Evolutionary conservation across 2,888 invertebrate species (phyloP).

Genomic region (Melinaea menophilus): DNA sequence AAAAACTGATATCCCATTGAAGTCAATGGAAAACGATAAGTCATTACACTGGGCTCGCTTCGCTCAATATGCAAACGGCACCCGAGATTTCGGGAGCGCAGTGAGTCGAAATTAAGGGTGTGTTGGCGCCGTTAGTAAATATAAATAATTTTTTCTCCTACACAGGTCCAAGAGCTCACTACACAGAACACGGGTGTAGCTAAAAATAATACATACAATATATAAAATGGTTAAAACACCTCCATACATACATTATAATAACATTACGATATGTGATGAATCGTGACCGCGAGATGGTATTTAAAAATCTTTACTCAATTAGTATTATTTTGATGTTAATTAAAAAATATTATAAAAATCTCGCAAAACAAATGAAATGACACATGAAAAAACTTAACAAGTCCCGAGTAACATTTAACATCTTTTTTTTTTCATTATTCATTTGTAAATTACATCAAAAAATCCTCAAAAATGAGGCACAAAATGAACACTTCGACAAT

Average conservation of each 20-base stretch:
- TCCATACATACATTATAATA: no score
- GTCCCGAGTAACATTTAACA: slow-evolving; percentile 26
- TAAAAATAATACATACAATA: slow-evolving; percentile 8
- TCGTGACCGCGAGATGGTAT: background rate
- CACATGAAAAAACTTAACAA: slow-evolving; percentile 36
- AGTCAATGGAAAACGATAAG: no score
- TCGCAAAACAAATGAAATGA: slow-evolving; percentile 27
- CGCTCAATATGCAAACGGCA: no score
- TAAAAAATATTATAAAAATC: slow-evolving; percentile 5
- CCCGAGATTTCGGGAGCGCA: no score
- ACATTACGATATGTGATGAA: slow-evolving; percentile 4
- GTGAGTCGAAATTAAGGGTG: no score
- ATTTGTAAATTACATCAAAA: slow-evolving; percentile 37
- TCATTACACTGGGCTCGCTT: no score
- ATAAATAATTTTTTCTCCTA: background rate
- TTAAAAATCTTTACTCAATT: no score
- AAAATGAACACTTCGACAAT: slow-evolving; percentile 49
- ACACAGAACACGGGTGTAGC: background rate
- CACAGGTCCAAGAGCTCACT: slow-evolving; percentile 3
- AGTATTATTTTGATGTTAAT: background rate
- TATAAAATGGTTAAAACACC: no score
- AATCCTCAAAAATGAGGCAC: slow-evolving; percentile 35
- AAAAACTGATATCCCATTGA: no score
- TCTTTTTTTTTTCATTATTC: slow-evolving; percentile 12
- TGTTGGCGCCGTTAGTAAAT: background rate